Base-by-base conservation (phyloP, 2,888 invertebrate species). In the Sinopyrophorus schimmeli region DNA sequence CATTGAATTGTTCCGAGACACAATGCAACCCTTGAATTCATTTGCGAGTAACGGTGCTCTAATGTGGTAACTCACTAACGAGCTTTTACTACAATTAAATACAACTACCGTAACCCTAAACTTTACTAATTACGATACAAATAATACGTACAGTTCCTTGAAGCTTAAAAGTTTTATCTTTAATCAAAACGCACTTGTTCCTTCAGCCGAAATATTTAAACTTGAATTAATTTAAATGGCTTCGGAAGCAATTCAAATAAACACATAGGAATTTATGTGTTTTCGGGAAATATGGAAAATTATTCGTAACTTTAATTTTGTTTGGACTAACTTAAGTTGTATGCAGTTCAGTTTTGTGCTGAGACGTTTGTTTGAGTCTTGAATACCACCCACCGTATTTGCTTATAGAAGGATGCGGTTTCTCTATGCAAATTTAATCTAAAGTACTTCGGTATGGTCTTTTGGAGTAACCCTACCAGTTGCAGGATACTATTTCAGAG, bases 371-470 rank as follows among this genome's bases (percentile, higher is more conserved):
- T 38, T 38, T 16, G 20, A 38, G 31, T 46, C 21, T 32, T 24
- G 38, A 28, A n/a, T n/a, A n/a, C n/a, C 21, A 46, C 30, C 38
- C 30, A 43, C 34, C 17, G 46, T 31, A 38, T 46, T 46, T 46
- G 31, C 46, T 62, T 59, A 58, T 51, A 57, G 59, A 54, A 53
- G 53, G 56, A 49, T 55, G 59, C 57, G 62, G 62, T 57, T 58
- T 59, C 63, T 63, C 64, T 64, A 65, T 65, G 65, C 60, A 65
- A 65, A 65, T 65, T 55, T 59, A 43, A 57, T 56, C 57, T 62
- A 61, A 63, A 65, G 63, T 63, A 61, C 57, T 58, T 62, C 52
- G 48, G 49, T 58, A 60, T 55, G 62, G 65, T 60, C 61, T 55
- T 57, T 59, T 57, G 55, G 56, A 59, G 60, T 61, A 64, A 59